phyloP scores from a whole-genome alignment of 2,797 vertebrate species.

The Coreius guichenoti region DNA sequence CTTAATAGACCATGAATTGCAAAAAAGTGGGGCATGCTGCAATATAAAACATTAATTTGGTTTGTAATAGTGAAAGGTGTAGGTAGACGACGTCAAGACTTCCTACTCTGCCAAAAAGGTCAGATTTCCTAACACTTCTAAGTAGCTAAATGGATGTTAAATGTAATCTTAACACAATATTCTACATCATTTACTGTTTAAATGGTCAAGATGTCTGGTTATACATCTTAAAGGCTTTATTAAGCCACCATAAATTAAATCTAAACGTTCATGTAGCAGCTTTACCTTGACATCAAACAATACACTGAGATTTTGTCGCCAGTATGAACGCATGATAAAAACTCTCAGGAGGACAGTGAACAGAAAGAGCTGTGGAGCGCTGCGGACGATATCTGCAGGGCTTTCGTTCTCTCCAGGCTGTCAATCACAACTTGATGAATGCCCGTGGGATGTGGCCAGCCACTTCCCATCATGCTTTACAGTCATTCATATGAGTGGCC shows the following conservation, averaged over 20 bases:
- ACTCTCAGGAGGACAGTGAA: not conserved
- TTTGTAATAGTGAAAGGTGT: not conserved
- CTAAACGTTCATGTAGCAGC: not conserved
- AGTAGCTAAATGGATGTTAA: constrained; percentile 18
- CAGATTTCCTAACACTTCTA: not conserved
- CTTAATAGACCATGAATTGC: not conserved
- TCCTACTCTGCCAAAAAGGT: not conserved
- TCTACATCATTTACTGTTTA: not conserved
- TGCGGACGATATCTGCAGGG: not conserved
- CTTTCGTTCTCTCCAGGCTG: constrained; percentile 20
- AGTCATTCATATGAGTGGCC: constrained; percentile 31
- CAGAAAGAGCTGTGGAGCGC: constrained; percentile 6
- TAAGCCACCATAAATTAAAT: not conserved
- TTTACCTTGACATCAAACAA: not conserved
- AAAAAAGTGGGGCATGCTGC: not conserved
- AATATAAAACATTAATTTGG: not conserved
- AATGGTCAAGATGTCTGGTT: not conserved
- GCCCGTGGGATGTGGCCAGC: constrained; percentile 6
- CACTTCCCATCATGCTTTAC: constrained; percentile 30
- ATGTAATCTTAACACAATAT: constrained; percentile 2
- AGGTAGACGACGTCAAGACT: not conserved
- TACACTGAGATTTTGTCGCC: not conserved
- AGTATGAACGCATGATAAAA: not conserved
- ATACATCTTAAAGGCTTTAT: constrained; percentile 25
- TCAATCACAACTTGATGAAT: constrained; percentile 36